Evolutionary conservation across 2,797 vertebrate genomes (phyloP), one percentile per base, ranked within the genome.

Genomic region (Sebastes goodei): DNA sequence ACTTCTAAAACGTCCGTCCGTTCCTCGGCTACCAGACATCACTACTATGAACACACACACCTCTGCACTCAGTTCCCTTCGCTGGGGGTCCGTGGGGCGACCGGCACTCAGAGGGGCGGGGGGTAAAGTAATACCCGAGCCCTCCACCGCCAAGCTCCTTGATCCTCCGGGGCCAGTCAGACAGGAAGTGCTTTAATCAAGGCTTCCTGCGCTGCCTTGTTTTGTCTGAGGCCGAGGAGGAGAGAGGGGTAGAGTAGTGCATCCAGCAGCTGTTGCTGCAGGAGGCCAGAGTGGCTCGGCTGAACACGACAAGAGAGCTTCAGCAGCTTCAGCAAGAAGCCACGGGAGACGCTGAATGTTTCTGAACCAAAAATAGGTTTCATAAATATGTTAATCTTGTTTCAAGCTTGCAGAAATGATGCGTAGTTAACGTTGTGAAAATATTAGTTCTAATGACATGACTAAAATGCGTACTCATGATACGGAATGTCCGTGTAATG

Each of bases 101-200:
- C 71, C 81, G 76, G 23, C 17, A 30, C 85, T 78, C 80, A 56
- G 70, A 86, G 57, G 62, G 3, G 59, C 6, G 17, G 75, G 61
- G 82, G 82, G 87, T 82, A 68, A 88, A 92, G 81, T 74, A 82
- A 90, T 71, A 89, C 82, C 53, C 3, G 3, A 75, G 81, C 80
- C 15, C 14, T 14, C 33, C 33, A 35, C 82, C 32, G 23, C 75
- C 14, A 15, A 76, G 80, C 67, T 38, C 80, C 87, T 89, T 90
- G 82, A 86, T 90, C 85, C 86, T 77, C 20, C 10, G 33, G 33
- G 82, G 72, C 86, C 87, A 84, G 81, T 86, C 90, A 90, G 89
- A 93, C 94, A 95, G 93, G 94, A 95, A 93, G 92, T 86, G 88
- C 88, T 95, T 95, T 95, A 94, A 96, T 95, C 93, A 94, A 65